Evolutionary conservation across 2,888 invertebrate genomes (phyloP).

Genomic region (Hanleya hanleyi): DNA sequence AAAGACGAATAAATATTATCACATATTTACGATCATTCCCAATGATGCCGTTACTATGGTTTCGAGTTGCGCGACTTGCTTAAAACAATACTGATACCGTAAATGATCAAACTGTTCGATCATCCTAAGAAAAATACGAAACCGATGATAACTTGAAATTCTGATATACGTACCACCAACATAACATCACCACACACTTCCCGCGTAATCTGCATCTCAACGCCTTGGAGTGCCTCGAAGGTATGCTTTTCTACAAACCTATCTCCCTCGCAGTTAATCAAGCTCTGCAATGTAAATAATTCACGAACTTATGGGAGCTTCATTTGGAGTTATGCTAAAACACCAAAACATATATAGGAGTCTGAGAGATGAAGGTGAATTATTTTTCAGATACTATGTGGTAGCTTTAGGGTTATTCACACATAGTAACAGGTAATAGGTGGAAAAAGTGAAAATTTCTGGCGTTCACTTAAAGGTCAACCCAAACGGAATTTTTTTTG

Average conservation of each 20-base stretch:
- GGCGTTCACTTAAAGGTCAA: too few relatives aligned
- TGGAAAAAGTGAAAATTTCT: too few relatives aligned
- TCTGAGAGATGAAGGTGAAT: too few relatives aligned
- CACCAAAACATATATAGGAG: too few relatives aligned
- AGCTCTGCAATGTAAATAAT: conserved; percentile 43
- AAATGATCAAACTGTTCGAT: background rate
- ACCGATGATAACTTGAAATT: background rate
- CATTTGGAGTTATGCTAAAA: background rate
- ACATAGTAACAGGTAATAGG: too few relatives aligned
- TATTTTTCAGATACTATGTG: too few relatives aligned
- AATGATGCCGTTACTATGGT: too few relatives aligned
- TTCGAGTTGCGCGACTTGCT: background rate
- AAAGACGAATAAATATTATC: too few relatives aligned
- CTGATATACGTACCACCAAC: conserved; percentile 44
- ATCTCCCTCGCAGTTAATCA: conserved; percentile 43
- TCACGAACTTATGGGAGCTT: background rate
- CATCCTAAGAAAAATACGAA: too few relatives aligned
- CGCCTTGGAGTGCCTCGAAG: conserved; percentile 35
- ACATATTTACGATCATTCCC: too few relatives aligned
- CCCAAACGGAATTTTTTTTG: too few relatives aligned
- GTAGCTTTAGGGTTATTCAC: too few relatives aligned
- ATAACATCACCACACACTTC: conserved; percentile 47
- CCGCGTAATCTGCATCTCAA: conserved; percentile 47
- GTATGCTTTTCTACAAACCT: conserved; percentile 49
- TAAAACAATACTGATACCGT: background rate